Evolutionary conservation across 2,113 vertebrate genomes (phyloP).

Genomic region (Ochotona curzoniae): DNA sequence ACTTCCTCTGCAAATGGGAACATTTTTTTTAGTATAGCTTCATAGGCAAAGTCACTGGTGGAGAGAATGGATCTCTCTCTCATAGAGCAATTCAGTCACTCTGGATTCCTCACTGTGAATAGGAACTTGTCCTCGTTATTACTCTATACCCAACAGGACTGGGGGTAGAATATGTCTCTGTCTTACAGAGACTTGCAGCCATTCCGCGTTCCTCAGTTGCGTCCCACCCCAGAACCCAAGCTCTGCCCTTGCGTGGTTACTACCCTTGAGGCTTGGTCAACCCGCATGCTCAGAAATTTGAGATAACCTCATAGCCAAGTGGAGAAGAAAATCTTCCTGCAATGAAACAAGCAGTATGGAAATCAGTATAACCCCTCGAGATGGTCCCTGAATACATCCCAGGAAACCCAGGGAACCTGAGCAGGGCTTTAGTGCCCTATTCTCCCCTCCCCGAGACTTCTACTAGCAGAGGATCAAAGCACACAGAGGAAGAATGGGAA

Average conservation of each 20-base stretch:
- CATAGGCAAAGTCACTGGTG: neutral
- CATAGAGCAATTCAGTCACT: neutral
- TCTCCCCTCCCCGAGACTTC: fast-evolving
- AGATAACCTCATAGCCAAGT: neutral
- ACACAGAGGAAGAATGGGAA: neutral
- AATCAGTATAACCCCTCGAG: neutral
- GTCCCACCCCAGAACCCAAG: too few relatives aligned
- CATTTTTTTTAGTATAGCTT: neutral
- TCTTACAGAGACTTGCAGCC: too few relatives aligned
- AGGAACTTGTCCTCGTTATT: too few relatives aligned
- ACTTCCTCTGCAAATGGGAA: neutral
- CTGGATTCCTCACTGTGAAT: neutral
- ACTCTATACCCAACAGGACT: too few relatives aligned
- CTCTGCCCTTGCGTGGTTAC: neutral
- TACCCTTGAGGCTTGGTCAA: neutral
- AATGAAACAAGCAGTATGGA: neutral
- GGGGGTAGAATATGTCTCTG: too few relatives aligned
- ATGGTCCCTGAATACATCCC: neutral
- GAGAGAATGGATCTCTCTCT: neutral
- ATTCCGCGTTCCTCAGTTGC: too few relatives aligned
- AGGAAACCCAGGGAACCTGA: neutral
- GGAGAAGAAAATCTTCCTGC: neutral
- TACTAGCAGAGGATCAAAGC: neutral
- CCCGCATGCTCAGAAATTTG: neutral
- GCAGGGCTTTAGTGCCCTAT: fast-evolving